Evolutionary conservation across 1,140 invertebrate genomes (phyloP).

Genomic region (Pachypeltis micranthus): DNA sequence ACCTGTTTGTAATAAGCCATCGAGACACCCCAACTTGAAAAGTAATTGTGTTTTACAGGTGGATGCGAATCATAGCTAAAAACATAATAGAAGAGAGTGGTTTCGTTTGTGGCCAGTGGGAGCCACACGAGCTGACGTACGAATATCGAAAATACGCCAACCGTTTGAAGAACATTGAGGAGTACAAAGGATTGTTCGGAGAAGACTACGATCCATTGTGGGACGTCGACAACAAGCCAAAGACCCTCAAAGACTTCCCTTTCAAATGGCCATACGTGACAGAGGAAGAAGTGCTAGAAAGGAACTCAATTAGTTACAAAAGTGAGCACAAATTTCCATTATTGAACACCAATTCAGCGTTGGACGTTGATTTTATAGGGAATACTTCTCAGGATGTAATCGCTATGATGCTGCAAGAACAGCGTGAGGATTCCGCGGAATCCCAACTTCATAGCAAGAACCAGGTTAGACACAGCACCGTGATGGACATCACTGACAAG

Average conservation of each 20-base stretch:
- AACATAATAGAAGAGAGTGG: constrained; percentile 3
- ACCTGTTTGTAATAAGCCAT: too few relatives aligned
- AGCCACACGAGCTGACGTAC: constrained; percentile 1
- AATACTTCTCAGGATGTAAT: background rate
- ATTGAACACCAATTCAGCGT: background rate
- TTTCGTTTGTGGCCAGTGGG: background rate
- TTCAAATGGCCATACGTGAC: background rate
- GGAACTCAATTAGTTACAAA: background rate
- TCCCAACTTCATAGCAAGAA: background rate
- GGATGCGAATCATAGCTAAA: background rate
- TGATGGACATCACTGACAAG: background rate
- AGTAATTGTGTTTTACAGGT: too few relatives aligned
- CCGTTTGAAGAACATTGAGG: background rate
- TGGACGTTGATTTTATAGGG: background rate
- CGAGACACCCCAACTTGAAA: too few relatives aligned
- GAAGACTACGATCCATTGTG: background rate
- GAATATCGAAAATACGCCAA: background rate
- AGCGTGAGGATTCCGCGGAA: too few relatives aligned
- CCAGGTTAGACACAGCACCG: background rate
- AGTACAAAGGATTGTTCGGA: background rate
- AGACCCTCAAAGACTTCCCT: background rate
- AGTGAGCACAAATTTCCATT: background rate
- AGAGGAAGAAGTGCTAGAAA: background rate
- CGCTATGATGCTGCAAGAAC: background rate
- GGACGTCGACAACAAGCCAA: background rate